Evolutionary conservation across 2,888 invertebrate genomes (phyloP), one percentile per base, ranked within the genome.

Genomic region (Mimas tiliae): DNA sequence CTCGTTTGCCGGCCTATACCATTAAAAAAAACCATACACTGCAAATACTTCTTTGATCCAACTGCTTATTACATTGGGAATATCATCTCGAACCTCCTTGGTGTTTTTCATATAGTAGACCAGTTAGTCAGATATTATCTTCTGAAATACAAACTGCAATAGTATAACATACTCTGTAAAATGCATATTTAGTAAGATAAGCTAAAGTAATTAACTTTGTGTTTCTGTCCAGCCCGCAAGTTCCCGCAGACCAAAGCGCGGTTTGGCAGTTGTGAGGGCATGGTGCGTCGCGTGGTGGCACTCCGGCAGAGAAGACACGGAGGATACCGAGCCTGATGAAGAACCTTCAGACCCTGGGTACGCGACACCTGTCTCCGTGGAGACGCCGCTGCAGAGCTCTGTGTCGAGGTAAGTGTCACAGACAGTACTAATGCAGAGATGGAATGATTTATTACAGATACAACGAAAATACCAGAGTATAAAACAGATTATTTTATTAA

Each of bases 221-320:
- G n/a, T 53, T 33, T 69, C 50, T 65, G 66, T 55, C 9, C 75
- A 58, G 58, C 12, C 38, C 58, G 16, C 58, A 42, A 58, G 21
- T 27, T 63, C 48, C 0, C 62, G 62, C 12, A 47, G 76, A 0
- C 88, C 79, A 14, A 84, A 85, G 67, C 85, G 87, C 0, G 94
- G 95, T 14, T 95, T 95, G 94, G 84, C 80, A 0, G 89, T 95
- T 19, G 89, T 96, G 65, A 90, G 96, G 70, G 95, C 96, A 72
- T 97, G 97, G 97, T 97, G 97, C 86, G 95, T 97, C 67, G 97
- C 97, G 82, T 97, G 97, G 97, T 97, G 97, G 97, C 97, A 97
- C 87, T 97, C 97, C 14, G 97, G 97, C 0, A 94, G 97, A 48
- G 97, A 97, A 70, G 97, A 97, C 79, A 94, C 96, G 70, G 96